These are phyloP conservation scores for Pseudeuparius sepicola DNA, from an alignment of 2,888 invertebrate species.

Conservation along the genomic window DNA sequence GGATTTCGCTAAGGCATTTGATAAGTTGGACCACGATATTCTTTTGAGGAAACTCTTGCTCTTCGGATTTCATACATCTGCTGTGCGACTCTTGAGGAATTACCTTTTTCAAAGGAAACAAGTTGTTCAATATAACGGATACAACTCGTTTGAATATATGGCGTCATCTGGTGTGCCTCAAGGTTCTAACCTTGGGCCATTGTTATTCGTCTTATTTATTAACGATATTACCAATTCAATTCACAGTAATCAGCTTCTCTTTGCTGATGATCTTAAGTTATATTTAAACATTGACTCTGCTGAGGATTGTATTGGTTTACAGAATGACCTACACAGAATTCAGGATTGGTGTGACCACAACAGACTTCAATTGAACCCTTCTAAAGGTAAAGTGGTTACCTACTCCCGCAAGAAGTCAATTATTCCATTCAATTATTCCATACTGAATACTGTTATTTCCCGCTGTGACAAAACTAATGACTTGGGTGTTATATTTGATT, in stretches of 20 bases:
- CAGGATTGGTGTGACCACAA: conserved; percentile 4
- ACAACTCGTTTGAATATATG: not conserved
- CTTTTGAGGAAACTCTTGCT: too few relatives aligned
- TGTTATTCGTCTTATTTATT: not conserved
- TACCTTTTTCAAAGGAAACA: not conserved
- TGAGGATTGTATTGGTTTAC: conserved; percentile 4
- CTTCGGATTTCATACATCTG: too few relatives aligned
- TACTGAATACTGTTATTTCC: conserved; percentile 3
- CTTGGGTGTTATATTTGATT: conserved; percentile 17
- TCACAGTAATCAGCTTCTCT: not conserved
- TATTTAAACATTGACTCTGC: conserved; percentile 1
- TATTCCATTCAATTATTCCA: conserved; percentile 3
- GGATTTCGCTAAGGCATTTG: too few relatives aligned
- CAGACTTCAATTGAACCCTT: conserved; percentile 5
- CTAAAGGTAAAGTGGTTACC: conserved; percentile 4
- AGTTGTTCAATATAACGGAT: conserved; percentile 1
- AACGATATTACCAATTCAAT: not conserved
- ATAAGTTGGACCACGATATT: too few relatives aligned
- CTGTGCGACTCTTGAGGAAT: not conserved
- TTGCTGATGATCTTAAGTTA: conserved; percentile 4
- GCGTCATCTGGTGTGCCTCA: conserved; percentile 1
- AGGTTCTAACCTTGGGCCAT: not conserved
- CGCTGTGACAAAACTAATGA: conserved; percentile 11
- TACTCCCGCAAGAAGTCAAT: conserved; percentile 1
- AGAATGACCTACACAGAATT: conserved; percentile 1